Evolutionary conservation across 2,113 vertebrate species (phyloP).

Genomic region (Crotalus viridis): DNA sequence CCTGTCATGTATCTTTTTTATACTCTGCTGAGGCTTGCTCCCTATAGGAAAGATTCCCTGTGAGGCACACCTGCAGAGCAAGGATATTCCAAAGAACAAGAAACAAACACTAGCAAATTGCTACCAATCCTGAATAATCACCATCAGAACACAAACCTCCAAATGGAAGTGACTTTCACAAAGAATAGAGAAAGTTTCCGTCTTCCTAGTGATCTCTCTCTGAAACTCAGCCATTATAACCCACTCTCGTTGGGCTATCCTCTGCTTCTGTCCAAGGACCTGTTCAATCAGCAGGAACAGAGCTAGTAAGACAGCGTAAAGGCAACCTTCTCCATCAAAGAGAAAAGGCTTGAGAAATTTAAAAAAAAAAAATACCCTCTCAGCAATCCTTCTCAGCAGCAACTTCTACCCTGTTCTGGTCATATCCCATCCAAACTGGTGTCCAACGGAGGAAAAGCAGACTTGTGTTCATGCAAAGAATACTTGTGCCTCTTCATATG

Average conservation of each 20-base stretch:
- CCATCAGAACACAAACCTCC: not conserved
- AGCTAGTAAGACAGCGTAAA: not conserved
- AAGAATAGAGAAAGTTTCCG: not conserved
- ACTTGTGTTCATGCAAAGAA: constrained; percentile 11
- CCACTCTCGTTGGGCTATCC: not conserved
- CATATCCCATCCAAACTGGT: not conserved
- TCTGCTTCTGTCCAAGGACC: not conserved
- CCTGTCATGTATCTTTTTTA: not conserved
- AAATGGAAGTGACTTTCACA: not conserved
- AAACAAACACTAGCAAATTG: not conserved
- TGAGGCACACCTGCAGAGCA: not conserved
- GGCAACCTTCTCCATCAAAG: not conserved
- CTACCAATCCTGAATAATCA: not conserved
- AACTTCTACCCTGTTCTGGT: not conserved
- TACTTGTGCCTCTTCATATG: not conserved
- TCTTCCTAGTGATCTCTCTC: not conserved
- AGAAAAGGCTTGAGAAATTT: not conserved
- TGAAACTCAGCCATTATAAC: not conserved
- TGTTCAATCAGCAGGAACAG: not conserved
- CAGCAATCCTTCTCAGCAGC: not conserved
- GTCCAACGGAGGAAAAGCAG: not conserved
- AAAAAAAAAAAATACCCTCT: not conserved
- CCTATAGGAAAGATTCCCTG: not conserved
- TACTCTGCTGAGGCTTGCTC: not conserved
- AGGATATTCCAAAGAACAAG: not conserved